A percentile compares a stretch with the other conserved stretches of the same genome.
These are phyloP conservation scores for Petromus typicus DNA, from an alignment of 2,113 vertebrate genomes.

Conservation along the genomic window DNA sequence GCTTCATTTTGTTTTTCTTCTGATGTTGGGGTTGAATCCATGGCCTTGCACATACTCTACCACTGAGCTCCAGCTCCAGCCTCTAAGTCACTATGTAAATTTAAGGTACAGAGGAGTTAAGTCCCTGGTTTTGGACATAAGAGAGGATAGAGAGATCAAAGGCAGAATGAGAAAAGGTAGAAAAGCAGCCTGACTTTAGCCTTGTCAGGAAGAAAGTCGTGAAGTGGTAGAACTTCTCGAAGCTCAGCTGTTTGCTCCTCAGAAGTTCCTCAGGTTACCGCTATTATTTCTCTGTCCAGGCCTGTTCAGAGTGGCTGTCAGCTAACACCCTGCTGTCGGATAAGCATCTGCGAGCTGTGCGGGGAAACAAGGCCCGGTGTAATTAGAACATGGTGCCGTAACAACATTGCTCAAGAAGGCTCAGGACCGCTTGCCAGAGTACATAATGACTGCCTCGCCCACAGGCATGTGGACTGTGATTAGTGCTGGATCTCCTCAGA, in stretches of 20 bases:
- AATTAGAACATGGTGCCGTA: slow-evolving; percentile 78
- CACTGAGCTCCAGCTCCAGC: background rate
- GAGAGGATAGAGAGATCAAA: slow-evolving; percentile 14
- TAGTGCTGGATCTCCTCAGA: slow-evolving; percentile 64
- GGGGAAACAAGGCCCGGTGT: slow-evolving; percentile 73
- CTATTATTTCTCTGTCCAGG: slow-evolving; percentile 73
- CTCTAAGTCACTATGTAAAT: background rate
- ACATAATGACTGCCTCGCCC: slow-evolving; percentile 63
- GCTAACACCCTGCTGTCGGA: slow-evolving; percentile 65
- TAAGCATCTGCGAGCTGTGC: slow-evolving; percentile 76
- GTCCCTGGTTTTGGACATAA: slow-evolving; percentile 1
- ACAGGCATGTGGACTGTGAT: slow-evolving; percentile 69
- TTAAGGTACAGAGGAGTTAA: slow-evolving; percentile 5
- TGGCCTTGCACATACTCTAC: background rate
- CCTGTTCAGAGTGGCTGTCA: slow-evolving; percentile 73
- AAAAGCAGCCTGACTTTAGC: slow-evolving; percentile 17
- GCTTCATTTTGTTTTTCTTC: background rate
- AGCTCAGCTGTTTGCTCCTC: slow-evolving; percentile 41
- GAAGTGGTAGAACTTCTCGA: slow-evolving; percentile 45
- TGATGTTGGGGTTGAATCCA: background rate
- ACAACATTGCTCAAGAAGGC: slow-evolving; percentile 76
- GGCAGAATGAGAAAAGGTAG: slow-evolving; percentile 31
- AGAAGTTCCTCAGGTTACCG: slow-evolving; percentile 71
- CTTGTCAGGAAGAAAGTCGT: background rate
- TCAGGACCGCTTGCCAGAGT: slow-evolving; percentile 70